phyloP scores from a whole-genome alignment of 1,140 invertebrate species.

The Panagrolaimus sp. region DNA sequence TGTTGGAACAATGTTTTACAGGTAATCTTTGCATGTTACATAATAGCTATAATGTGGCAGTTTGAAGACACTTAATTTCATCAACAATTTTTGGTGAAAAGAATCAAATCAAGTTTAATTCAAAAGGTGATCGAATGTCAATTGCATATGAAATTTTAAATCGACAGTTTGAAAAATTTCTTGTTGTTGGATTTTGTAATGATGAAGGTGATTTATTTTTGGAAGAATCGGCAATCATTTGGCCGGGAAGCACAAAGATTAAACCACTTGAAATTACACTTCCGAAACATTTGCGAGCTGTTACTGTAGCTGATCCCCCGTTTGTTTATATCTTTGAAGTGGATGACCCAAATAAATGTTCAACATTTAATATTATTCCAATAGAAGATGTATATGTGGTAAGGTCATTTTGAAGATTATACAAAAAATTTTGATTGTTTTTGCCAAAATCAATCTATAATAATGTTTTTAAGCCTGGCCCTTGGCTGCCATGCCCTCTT shows the following conservation, averaged over 20 bases:
- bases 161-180: slow-evolving; percentile 26
- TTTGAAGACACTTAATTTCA: slow-evolving; percentile 20
- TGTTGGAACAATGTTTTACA: slow-evolving; percentile 33
- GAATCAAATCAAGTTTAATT: slow-evolving; percentile 43
- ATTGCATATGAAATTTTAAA: slow-evolving; percentile 52
- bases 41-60: background rate
- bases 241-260: slow-evolving; percentile 32
- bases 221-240: slow-evolving; percentile 43
- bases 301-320: slow-evolving; percentile 46
- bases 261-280: slow-evolving; percentile 52
- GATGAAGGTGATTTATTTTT: slow-evolving; percentile 27
- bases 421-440: too few relatives aligned
- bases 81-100: slow-evolving; percentile 26
- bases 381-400: slow-evolving; percentile 40
- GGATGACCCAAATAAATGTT: slow-evolving; percentile 23
- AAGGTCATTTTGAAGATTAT: slow-evolving; percentile 12
- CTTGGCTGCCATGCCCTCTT: slow-evolving; percentile 43
- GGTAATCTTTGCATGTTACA: slow-evolving; percentile 18
- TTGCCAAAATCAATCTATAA: background rate
- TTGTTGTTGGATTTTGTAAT: slow-evolving; percentile 44
- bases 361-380: slow-evolving; percentile 26
- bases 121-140: slow-evolving; percentile 45
- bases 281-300: slow-evolving; percentile 46
- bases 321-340: slow-evolving; percentile 49
- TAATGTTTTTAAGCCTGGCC: slow-evolving; percentile 40